phyloP scores from a whole-genome alignment of 2,888 invertebrate genomes.

The Dendrolimus houi region DNA sequence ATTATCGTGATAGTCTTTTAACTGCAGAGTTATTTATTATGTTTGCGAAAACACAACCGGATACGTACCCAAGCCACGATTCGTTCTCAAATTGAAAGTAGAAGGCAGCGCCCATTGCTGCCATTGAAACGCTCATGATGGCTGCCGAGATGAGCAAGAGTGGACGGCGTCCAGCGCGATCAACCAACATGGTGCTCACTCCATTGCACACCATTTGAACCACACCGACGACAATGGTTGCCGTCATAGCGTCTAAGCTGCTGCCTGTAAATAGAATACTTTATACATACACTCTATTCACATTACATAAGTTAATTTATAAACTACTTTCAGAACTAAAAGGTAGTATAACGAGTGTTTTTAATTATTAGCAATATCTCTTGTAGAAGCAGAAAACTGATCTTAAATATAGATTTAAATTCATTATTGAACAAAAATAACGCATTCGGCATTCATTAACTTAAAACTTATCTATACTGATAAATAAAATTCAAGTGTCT shows the following conservation, averaged over 20 bases:
- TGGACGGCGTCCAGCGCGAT: constrained; percentile 76
- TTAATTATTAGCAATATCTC: too few species aligned
- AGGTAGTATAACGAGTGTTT: neutral
- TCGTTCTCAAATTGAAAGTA: constrained; percentile 57
- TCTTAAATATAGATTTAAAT: too few species aligned
- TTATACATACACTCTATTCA: too few species aligned
- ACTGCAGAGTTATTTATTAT: neutral
- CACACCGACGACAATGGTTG: constrained; percentile 73
- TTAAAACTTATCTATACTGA: too few species aligned
- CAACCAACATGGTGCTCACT: constrained; percentile 72
- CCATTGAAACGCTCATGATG: constrained; percentile 70
- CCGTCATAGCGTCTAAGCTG: constrained; percentile 65
- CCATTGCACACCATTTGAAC: constrained; percentile 73
- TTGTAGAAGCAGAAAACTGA: too few species aligned
- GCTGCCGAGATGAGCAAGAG: constrained; percentile 76
- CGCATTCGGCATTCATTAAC: too few species aligned
- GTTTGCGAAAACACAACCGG: neutral
- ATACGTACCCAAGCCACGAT: constrained; percentile 53
- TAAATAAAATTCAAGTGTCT: too few species aligned
- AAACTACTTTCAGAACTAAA: neutral
- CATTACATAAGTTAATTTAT: too few species aligned
- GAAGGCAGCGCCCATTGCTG: constrained; percentile 72
- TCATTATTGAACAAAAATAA: too few species aligned
- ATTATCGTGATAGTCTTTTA: neutral
- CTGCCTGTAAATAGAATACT: constrained; percentile 40